phyloP scores from a whole-genome alignment of 2,797 vertebrate species.

The Thripadectes ignobilis region DNA sequence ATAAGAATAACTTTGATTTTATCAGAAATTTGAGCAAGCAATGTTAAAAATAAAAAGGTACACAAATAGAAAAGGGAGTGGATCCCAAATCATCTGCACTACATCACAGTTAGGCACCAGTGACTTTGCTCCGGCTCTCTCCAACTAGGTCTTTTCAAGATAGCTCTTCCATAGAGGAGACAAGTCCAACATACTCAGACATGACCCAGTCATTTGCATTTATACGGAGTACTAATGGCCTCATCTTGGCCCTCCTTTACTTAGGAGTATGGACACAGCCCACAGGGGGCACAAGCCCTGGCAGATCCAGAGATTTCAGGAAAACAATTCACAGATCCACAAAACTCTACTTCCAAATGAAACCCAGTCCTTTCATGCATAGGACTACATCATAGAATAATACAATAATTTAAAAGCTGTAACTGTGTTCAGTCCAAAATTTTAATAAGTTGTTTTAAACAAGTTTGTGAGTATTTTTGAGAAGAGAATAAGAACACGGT shows the following conservation, averaged over 20 bases:
- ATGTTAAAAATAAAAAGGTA: background rate
- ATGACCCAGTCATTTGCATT: background rate
- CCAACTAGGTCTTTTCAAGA: background rate
- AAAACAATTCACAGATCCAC: background rate
- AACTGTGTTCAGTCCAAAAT: background rate
- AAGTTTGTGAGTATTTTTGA: background rate
- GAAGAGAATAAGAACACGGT: background rate
- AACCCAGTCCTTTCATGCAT: background rate
- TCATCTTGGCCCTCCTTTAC: background rate
- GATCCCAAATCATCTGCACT: accelerated
- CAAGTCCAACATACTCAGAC: background rate
- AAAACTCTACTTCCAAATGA: background rate
- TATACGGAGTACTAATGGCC: background rate
- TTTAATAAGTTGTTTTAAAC: background rate
- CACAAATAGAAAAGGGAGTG: background rate
- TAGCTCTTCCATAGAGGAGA: background rate
- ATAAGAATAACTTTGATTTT: background rate
- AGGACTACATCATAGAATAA: background rate
- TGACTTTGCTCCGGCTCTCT: background rate
- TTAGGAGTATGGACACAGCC: background rate
- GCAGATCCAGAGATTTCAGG: background rate
- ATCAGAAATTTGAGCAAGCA: background rate
- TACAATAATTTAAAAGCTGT: background rate
- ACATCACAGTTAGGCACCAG: background rate
- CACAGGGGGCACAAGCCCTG: background rate